These are phyloP conservation scores for Myzus persicae DNA, from an alignment of 1,140 invertebrate species.

Conservation along the genomic window DNA sequence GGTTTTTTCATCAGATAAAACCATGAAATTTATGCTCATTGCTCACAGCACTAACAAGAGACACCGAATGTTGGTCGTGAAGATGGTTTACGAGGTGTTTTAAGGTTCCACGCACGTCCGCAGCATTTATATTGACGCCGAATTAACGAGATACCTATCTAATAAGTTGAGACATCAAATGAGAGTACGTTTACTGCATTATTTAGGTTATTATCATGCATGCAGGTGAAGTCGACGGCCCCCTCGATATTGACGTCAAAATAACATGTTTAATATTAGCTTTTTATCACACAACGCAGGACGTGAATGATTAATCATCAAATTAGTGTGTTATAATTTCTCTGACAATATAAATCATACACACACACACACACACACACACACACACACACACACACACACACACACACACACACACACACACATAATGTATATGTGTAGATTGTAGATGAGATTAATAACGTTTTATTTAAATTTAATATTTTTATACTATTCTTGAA, in stretches of 20 bases:
- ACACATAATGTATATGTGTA: no score
- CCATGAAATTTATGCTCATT: not conserved
- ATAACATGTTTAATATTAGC: not conserved
- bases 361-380: not conserved
- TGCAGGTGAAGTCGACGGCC: not conserved
- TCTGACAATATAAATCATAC: no score
- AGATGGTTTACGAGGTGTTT: conserved; percentile 33
- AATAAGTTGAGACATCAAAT: conserved; percentile 10
- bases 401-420: no score
- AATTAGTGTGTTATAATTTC: not conserved
- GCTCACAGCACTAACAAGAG: conserved; percentile 9
- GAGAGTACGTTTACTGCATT: conserved; percentile 28
- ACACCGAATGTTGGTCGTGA: conserved; percentile 21
- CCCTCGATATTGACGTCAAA: not conserved
- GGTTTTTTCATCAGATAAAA: conserved; percentile 35
- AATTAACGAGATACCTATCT: conserved; percentile 41
- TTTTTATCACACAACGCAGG: not conserved
- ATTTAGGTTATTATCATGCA: not conserved
- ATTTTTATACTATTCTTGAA: not conserved
- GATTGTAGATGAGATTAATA: no score
- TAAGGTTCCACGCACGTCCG: conserved; percentile 28
- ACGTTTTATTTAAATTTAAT: no score
- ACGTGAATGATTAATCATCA: not conserved
- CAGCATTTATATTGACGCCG: conserved; percentile 33
- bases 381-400: no score